Percentiles rank a stretch among this genome's conserved stretches.
phyloP scores from a whole-genome alignment of 2,888 invertebrate genomes.

The Cephus rjabovi region DNA sequence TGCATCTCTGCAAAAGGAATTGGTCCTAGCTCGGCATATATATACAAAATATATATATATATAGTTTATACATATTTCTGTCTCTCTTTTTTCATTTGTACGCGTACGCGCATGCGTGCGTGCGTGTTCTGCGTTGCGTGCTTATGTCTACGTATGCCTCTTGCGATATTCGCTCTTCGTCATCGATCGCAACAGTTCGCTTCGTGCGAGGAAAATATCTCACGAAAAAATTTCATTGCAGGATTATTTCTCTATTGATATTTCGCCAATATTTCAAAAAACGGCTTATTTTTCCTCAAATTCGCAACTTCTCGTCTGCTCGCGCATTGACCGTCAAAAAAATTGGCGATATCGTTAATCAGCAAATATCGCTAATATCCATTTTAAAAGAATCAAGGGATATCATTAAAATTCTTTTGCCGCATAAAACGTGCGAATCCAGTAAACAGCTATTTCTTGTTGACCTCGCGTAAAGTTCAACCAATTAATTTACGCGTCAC shows the following conservation, averaged over 20 bases:
- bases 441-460: not conserved
- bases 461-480: not conserved
- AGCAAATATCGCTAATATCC: not conserved
- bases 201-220: not conserved
- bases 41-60: not conserved
- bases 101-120: not conserved
- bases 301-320: not conserved
- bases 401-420: not conserved
- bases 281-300: not conserved
- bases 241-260: not conserved
- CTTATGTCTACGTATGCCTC: not conserved
- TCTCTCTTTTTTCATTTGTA: not conserved
- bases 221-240: not conserved
- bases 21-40: conserved; percentile 3
- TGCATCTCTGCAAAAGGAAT: conserved; percentile 5
- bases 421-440: not conserved
- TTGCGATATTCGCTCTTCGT: not conserved
- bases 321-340: not conserved
- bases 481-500: not conserved
- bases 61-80: not conserved
- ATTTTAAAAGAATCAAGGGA: not conserved
- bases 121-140: not conserved
- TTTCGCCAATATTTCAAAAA: not conserved
- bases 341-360: not conserved
- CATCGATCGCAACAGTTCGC: not conserved